A percentile compares a stretch with the other conserved stretches of the same genome.
These are phyloP conservation scores for Agriopis leucophaearia DNA, from an alignment of 2,888 invertebrate genomes.

Conservation along the genomic window DNA sequence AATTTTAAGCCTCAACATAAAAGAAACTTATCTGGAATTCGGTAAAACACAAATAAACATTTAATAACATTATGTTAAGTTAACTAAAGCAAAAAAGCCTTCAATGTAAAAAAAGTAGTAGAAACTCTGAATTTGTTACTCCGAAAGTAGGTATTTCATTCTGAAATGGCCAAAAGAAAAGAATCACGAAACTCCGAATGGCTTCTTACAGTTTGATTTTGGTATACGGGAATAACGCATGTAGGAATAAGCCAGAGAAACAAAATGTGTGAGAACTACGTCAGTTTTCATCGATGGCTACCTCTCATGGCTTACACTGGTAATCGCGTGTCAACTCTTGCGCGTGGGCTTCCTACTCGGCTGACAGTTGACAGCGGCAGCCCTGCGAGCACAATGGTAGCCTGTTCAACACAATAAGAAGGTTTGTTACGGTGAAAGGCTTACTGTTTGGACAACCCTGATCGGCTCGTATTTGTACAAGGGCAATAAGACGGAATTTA, in stretches of 20 bases:
- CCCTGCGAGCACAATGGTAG: constrained; percentile 51
- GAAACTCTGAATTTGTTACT: too few relatives aligned
- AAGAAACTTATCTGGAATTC: too few relatives aligned
- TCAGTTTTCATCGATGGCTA: neutral
- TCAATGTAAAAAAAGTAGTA: too few relatives aligned
- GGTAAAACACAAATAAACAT: too few relatives aligned
- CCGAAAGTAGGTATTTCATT: too few relatives aligned
- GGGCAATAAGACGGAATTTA: constrained; percentile 36
- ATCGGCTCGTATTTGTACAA: constrained; percentile 39
- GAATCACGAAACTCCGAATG: too few relatives aligned
- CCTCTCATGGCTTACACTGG: constrained; percentile 26
- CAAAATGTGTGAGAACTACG: neutral
- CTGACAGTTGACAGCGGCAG: constrained; percentile 61
- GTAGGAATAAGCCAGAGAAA: neutral
- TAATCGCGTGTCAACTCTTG: constrained; percentile 43
- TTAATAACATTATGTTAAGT: too few relatives aligned
- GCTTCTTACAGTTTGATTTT: too few relatives aligned
- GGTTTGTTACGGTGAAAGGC: constrained; percentile 39
- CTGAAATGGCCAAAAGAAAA: too few relatives aligned
- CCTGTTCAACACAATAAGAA: constrained; percentile 52
- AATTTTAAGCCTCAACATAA: too few relatives aligned
- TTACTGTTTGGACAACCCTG: constrained; percentile 42
- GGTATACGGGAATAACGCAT: too few relatives aligned
- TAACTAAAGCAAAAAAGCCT: too few relatives aligned
- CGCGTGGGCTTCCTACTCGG: constrained; percentile 61